These are phyloP conservation scores for Orthosia gothica DNA, from an alignment of 2,888 invertebrate genomes.

Conservation along the genomic window DNA sequence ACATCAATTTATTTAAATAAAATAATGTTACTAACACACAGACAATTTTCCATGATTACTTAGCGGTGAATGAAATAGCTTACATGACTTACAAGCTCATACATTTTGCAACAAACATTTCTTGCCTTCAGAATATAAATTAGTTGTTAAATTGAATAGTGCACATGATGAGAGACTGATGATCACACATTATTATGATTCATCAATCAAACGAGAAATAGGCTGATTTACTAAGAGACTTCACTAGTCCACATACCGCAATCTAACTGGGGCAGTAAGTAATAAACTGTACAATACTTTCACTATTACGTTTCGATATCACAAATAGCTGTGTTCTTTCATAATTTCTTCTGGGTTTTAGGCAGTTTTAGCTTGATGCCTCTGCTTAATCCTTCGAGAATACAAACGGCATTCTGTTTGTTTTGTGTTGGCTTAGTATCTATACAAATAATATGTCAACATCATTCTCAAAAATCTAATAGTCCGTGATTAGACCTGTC, in stretches of 20 bases:
- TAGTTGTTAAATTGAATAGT: conserved; percentile 34
- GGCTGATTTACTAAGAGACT: conserved; percentile 21
- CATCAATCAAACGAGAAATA: conserved; percentile 30
- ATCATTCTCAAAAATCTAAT: too few relatives aligned
- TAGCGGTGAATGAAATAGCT: conserved; percentile 14
- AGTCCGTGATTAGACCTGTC: too few relatives aligned
- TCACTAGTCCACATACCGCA: conserved; percentile 32
- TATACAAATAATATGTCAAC: background rate
- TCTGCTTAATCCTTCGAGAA: too few relatives aligned
- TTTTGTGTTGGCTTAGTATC: background rate
- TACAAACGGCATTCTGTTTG: too few relatives aligned
- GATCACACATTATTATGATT: conserved; percentile 19
- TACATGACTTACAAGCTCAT: conserved; percentile 10
- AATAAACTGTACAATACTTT: conserved; percentile 40
- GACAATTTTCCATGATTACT: conserved; percentile 14
- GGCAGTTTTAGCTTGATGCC: too few relatives aligned
- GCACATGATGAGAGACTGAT: conserved; percentile 15
- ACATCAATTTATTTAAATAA: background rate
- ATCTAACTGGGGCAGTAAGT: conserved; percentile 41
- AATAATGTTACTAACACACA: background rate
- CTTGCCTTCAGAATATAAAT: conserved; percentile 23
- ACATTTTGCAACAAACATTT: conserved; percentile 15
- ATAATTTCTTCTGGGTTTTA: conserved; percentile 1
- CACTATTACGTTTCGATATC: conserved; percentile 28
- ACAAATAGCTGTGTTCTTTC: conserved; percentile 11